Percentiles rank a stretch among this genome's conserved stretches.
Conservation (phyloP, 1,140 invertebrate genomes). For the Alviniconcha marisindica region DNA sequence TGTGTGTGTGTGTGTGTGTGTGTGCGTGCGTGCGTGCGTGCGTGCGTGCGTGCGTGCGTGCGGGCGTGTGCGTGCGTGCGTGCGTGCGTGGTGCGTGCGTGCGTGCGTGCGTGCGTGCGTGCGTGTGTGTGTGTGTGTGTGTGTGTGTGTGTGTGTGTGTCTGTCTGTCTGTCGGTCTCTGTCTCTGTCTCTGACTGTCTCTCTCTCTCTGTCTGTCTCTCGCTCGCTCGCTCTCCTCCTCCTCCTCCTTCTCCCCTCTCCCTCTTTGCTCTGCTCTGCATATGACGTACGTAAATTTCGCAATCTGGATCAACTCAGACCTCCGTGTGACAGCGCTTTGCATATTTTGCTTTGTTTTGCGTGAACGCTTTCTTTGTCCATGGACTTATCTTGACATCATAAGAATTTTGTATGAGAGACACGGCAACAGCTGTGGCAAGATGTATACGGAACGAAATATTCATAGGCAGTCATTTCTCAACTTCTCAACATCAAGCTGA, state of each 20-base stretch:
- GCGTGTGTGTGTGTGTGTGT: background rate
- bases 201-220: background rate
- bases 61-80: constrained; percentile 3
- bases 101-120: constrained; percentile 7
- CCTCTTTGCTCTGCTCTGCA: no score
- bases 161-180: background rate
- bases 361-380: background rate
- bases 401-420: no score
- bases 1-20: constrained; percentile 21
- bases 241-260: background rate
- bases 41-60: constrained; percentile 16
- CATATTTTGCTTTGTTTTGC: background rate
- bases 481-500: no score
- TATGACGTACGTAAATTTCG: no score
- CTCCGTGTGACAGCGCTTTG: no score
- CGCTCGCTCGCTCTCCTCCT: background rate
- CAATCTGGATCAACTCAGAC: no score
- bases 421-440: no score
- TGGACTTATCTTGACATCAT: no score
- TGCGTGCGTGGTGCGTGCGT: background rate
- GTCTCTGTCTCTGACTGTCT: background rate
- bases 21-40: constrained; percentile 16
- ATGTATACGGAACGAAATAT: no score
- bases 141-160: constrained; percentile 7
- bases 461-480: no score